These are phyloP conservation scores for Seira musarum DNA, from an alignment of 2,888 invertebrate species.

Conservation along the genomic window DNA sequence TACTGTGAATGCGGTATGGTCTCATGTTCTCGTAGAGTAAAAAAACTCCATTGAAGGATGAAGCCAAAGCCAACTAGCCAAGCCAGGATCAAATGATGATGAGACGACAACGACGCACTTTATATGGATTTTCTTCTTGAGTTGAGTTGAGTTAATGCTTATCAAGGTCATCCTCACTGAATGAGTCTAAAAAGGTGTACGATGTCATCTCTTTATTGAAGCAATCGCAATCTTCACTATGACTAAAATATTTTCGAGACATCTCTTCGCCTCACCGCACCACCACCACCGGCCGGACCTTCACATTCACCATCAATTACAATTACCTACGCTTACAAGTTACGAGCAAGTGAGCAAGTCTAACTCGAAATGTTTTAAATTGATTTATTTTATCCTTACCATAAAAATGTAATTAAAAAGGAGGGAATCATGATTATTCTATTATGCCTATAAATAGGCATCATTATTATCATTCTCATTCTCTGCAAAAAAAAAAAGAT, in stretches of 20 bases:
- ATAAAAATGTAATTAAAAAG: neutral
- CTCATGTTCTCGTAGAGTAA: neutral
- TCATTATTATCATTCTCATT: slow-evolving; percentile 27
- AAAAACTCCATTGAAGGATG: neutral
- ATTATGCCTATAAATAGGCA: slow-evolving; percentile 47
- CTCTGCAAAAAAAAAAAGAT: neutral
- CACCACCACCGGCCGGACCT: too few species aligned
- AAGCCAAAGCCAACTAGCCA: neutral
- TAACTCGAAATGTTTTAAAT: too few species aligned
- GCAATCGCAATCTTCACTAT: too few species aligned
- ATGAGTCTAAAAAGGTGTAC: neutral
- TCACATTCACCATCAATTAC: too few species aligned
- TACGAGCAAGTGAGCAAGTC: too few species aligned
- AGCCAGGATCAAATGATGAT: neutral
- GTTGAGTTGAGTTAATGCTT: slow-evolving; percentile 39
- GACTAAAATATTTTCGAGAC: too few species aligned
- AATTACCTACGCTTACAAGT: too few species aligned
- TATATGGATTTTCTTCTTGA: neutral
- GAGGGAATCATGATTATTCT: neutral
- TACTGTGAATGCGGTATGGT: too few species aligned
- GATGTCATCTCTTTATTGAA: neutral
- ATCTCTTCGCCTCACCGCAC: neutral
- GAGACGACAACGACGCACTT: neutral
- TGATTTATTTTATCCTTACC: neutral
- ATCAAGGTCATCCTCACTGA: slow-evolving; percentile 47